Evolutionary conservation across 1,140 invertebrate species (phyloP).

Genomic region (Triops longicaudatus): DNA sequence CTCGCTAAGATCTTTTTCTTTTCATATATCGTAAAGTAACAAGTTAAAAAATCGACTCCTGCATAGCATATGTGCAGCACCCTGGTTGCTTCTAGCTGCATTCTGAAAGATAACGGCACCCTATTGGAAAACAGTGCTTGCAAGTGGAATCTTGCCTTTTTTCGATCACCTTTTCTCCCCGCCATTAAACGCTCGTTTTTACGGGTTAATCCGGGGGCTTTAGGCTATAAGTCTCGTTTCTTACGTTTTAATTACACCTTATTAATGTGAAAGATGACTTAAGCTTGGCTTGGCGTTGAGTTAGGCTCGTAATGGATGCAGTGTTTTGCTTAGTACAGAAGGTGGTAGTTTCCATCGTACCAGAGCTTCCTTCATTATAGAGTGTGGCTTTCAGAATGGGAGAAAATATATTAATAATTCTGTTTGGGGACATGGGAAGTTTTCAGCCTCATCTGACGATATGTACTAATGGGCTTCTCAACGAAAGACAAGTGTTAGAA

Average conservation of each 20-base stretch:
- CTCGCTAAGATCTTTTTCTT: conserved; percentile 1
- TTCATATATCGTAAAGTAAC: neutral
- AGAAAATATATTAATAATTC: no score
- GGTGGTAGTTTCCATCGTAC: no score
- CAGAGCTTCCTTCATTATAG: no score
- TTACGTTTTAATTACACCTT: no score
- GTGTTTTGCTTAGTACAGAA: no score
- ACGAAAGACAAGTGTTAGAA: neutral
- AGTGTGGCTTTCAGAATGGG: no score
- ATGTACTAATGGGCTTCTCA: neutral
- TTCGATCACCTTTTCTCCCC: neutral
- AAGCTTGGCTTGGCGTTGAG: no score
- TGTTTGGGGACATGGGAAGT: neutral
- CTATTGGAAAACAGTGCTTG: neutral
- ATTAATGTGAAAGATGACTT: no score
- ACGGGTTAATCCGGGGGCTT: neutral
- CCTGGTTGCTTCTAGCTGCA: conserved; percentile 7
- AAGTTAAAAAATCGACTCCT: neutral
- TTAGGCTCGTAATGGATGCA: no score
- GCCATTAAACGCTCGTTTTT: neutral
- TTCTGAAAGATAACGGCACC: neutral
- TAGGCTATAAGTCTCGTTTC: no score
- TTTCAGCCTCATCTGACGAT: neutral
- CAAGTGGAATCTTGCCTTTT: neutral
- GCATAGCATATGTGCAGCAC: neutral